Percentiles rank a stretch among this genome's conserved stretches.
phyloP scores from a whole-genome alignment of 2,113 vertebrate genomes.

The Bostrychus sinensis region DNA sequence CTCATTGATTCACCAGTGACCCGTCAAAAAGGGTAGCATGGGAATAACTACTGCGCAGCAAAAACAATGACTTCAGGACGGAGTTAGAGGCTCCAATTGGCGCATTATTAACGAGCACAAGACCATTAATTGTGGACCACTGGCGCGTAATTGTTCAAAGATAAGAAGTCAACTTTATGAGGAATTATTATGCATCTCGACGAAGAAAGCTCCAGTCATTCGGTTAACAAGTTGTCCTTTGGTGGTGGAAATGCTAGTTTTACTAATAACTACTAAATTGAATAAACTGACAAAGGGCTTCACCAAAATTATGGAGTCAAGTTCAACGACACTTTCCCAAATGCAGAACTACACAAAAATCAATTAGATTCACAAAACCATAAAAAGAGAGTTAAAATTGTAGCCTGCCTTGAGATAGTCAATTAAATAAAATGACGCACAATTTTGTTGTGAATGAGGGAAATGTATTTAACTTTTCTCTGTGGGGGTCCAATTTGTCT shows the following conservation, averaged over 20 bases:
- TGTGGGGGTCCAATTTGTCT: constrained; percentile 81
- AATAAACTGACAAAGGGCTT: neutral
- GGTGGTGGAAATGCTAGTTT: neutral
- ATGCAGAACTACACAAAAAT: neutral
- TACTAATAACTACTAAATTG: neutral
- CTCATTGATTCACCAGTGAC: constrained; percentile 97
- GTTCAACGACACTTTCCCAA: neutral
- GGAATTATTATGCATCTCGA: constrained; percentile 3
- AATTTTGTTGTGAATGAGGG: constrained; percentile 80
- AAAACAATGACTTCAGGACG: constrained; percentile 78
- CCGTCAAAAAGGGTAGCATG: constrained; percentile 99
- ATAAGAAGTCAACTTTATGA: constrained; percentile 15
- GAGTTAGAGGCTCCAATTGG: constrained; percentile 60
- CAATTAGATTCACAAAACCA: neutral
- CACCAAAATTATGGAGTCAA: neutral
- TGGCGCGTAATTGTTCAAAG: constrained; percentile 29
- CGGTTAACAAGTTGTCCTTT: neutral
- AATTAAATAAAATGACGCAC: constrained; percentile 52
- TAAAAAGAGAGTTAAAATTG: constrained; percentile 3
- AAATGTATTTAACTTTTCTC: constrained; percentile 86
- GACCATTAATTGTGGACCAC: constrained; percentile 36
- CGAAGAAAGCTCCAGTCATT: neutral
- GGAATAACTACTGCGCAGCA: constrained; percentile 86
- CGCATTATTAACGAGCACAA: constrained; percentile 54
- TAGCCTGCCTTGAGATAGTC: constrained; percentile 21